Conservation (phyloP, 64 coral and sea anemone species). For the Pachyseris speciosa region DNA sequence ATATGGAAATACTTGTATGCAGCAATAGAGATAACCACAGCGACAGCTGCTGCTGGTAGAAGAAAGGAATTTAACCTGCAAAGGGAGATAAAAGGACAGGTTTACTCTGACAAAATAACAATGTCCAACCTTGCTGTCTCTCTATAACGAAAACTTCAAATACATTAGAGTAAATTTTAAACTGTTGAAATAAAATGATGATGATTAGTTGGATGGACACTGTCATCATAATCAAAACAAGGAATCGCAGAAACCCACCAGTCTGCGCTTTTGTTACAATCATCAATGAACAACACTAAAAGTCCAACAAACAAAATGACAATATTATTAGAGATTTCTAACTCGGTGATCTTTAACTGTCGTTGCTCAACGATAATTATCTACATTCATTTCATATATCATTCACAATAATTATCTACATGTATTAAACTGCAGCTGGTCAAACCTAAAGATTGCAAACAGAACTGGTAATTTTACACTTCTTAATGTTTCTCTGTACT, state of each 20-base stretch:
- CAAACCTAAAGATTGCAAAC: too few relatives aligned
- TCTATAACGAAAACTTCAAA: neutral
- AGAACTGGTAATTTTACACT: too few relatives aligned
- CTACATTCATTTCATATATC: too few relatives aligned
- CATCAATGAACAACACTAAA: neutral
- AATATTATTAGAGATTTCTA: neutral
- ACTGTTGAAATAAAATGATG: too few relatives aligned
- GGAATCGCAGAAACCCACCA: neutral
- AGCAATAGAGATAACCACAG: slow-evolving; percentile 4
- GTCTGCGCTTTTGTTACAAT: neutral
- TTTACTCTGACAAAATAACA: neutral
- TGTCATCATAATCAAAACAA: neutral
- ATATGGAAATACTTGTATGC: slow-evolving; percentile 39
- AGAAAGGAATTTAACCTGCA: slow-evolving; percentile 23
- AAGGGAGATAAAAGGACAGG: neutral
- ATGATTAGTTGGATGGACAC: too few relatives aligned
- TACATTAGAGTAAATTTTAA: neutral
- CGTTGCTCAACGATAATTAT: too few relatives aligned
- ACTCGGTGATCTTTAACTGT: neutral
- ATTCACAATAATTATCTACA: too few relatives aligned
- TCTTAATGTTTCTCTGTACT: too few relatives aligned
- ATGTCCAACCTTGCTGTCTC: neutral
- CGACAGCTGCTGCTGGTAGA: slow-evolving; percentile 25
- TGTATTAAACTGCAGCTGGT: too few relatives aligned
- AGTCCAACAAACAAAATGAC: neutral